phyloP scores from a whole-genome alignment of 2,888 invertebrate genomes.

The Lampropteryx suffumata region DNA sequence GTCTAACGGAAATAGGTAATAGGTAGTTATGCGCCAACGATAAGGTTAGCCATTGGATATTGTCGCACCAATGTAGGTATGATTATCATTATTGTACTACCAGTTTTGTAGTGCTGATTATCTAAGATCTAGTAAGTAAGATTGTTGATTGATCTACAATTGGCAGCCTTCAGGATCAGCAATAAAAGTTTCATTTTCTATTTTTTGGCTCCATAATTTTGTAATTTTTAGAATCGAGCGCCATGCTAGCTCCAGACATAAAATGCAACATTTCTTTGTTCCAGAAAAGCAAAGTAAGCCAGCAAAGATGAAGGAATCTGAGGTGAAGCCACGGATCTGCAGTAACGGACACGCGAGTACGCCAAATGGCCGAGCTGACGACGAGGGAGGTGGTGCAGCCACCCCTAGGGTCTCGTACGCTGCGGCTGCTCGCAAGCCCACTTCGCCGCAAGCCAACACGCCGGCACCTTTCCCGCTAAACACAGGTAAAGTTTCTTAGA shows the following conservation, averaged over 20 bases:
- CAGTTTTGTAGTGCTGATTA: no score
- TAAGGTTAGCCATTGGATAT: no score
- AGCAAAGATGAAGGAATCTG: constrained; percentile 67
- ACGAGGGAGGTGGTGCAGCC: constrained; percentile 67
- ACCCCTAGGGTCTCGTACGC: constrained; percentile 71
- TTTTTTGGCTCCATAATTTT: no score
- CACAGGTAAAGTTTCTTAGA: constrained; percentile 51
- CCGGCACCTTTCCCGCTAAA: constrained; percentile 62
- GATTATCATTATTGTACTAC: no score
- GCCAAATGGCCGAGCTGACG: constrained; percentile 74
- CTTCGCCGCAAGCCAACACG: constrained; percentile 64
- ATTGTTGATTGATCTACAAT: no score
- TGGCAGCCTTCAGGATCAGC: no score
- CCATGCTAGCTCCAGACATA: background rate
- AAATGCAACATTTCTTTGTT: constrained; percentile 41
- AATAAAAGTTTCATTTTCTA: no score
- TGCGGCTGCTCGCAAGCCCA: constrained; percentile 71
- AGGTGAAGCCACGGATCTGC: constrained; percentile 56
- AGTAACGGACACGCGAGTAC: constrained; percentile 73
- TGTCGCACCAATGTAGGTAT: no score
- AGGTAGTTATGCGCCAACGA: no score
- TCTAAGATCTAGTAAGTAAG: no score
- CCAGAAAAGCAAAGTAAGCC: constrained; percentile 68
- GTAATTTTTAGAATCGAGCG: no score
- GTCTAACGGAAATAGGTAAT: no score